These are phyloP conservation scores for Megaceryle torquata DNA, from an alignment of 2,113 vertebrate genomes.

Conservation along the genomic window DNA sequence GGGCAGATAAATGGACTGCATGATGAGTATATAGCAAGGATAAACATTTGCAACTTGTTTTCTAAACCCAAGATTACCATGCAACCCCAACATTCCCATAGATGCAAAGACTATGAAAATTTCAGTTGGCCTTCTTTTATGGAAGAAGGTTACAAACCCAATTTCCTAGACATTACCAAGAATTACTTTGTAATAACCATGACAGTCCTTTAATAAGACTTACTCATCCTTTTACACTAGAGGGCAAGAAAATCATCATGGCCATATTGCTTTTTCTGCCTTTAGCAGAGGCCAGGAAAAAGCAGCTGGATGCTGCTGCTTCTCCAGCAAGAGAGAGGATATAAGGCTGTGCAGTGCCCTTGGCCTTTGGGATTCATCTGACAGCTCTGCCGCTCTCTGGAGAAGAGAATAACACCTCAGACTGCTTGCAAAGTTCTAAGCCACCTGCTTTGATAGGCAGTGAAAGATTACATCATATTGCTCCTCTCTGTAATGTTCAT, in stretches of 20 bases:
- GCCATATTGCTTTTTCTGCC: neutral
- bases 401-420: neutral
- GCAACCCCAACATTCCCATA: neutral
- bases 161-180: neutral
- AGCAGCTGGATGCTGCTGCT: neutral
- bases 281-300: neutral
- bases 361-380: fast-evolving
- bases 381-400: neutral
- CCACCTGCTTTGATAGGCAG: neutral
- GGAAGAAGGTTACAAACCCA: neutral
- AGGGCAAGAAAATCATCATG: neutral
- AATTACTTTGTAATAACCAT: neutral
- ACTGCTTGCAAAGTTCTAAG: neutral
- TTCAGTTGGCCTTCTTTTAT: neutral
- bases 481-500: neutral
- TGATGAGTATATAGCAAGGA: neutral
- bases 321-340: neutral
- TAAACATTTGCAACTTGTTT: neutral
- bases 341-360: fast-evolving
- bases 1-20: neutral
- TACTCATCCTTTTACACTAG: neutral
- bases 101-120: neutral
- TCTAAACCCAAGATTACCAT: neutral
- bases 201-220: neutral
- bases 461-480: neutral